phyloP scores from a whole-genome alignment of 1,140 invertebrate genomes.

The Arctopsyche grandis region DNA sequence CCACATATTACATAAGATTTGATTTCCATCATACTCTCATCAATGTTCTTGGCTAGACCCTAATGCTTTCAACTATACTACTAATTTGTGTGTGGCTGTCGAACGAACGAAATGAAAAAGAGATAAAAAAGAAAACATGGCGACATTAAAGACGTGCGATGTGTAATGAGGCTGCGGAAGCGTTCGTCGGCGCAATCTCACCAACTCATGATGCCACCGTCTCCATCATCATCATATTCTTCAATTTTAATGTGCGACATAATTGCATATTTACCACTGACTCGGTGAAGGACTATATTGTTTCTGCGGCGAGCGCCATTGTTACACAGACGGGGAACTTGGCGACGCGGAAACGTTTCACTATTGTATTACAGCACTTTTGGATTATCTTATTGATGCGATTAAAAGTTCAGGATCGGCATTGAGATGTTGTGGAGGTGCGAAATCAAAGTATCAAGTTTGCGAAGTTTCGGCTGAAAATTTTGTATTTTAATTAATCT shows the following conservation, averaged over 20 bases:
- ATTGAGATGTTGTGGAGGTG: too few relatives aligned
- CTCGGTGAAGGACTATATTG: constrained; percentile 27
- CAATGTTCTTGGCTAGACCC: too few relatives aligned
- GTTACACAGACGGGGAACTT: background rate
- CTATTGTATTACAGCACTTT: background rate
- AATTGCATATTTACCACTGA: constrained; percentile 28
- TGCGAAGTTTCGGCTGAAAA: too few relatives aligned
- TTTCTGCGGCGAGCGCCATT: constrained; percentile 23
- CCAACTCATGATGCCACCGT: background rate
- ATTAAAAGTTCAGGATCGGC: too few relatives aligned
- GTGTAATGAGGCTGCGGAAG: constrained; percentile 41
- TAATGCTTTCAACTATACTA: too few relatives aligned
- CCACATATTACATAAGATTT: too few relatives aligned
- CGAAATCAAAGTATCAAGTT: too few relatives aligned
- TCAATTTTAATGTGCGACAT: constrained; percentile 32
- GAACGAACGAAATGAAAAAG: background rate
- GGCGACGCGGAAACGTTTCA: constrained; percentile 7
- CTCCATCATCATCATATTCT: constrained; percentile 17
- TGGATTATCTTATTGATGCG: background rate
- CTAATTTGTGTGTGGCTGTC: background rate
- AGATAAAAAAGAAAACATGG: constrained; percentile 9
- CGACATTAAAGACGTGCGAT: constrained; percentile 40
- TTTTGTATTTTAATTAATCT: too few relatives aligned
- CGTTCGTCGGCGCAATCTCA: constrained; percentile 13
- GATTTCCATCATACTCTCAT: too few relatives aligned